Conservation (phyloP, 2,797 vertebrate species). For the Hemitrygon akajei region DNA sequence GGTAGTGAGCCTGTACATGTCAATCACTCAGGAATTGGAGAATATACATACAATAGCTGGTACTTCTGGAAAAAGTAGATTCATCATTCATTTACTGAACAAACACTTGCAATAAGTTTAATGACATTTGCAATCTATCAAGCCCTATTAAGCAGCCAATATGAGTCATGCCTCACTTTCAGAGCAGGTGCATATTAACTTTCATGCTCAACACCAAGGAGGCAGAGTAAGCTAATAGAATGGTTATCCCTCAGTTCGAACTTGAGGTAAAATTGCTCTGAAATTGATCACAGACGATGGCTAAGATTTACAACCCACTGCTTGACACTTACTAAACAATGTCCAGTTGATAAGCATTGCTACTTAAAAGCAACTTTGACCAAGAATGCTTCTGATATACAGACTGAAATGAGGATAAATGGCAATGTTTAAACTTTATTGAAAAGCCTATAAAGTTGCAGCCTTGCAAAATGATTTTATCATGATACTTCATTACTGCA, state of each 20-base stretch:
- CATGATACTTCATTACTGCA: not conserved
- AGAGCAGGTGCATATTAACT: not conserved
- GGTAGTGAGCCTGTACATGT: not conserved
- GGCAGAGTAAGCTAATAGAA: not conserved
- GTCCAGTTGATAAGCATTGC: not conserved
- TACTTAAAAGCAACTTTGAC: not conserved
- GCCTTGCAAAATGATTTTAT: conserved; percentile 24
- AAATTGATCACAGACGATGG: not conserved
- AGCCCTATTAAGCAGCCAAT: not conserved
- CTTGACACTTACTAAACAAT: not conserved
- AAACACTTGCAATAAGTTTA: not conserved
- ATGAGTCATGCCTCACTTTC: not conserved
- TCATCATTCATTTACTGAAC: not conserved
- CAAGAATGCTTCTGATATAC: not conserved
- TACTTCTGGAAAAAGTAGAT: not conserved
- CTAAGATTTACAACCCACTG: not conserved
- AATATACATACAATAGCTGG: not conserved
- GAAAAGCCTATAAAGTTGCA: conserved; percentile 31
- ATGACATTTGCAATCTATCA: not conserved
- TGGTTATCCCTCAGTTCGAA: not conserved
- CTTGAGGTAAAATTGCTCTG: not conserved
- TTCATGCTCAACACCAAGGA: not conserved
- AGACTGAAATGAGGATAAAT: not conserved
- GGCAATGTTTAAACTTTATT: not conserved
- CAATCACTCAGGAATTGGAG: not conserved